Evolutionary conservation across 2,797 vertebrate genomes (phyloP).

Genomic region (Melanotaenia boesemani): DNA sequence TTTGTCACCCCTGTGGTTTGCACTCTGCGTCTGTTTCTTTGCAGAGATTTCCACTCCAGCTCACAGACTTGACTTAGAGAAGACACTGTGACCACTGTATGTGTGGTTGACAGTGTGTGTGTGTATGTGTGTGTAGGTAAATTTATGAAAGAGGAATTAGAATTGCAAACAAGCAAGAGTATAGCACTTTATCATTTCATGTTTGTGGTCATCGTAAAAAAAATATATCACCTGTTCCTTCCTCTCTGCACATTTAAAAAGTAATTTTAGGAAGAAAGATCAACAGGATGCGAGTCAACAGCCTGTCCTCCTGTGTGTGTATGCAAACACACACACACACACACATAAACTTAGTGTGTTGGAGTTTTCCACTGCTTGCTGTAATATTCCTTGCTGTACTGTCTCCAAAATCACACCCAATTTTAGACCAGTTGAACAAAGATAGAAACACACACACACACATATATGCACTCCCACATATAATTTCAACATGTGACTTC

Average conservation of each 20-base stretch:
- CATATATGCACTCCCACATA: not conserved
- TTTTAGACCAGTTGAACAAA: slow-evolving; percentile 45
- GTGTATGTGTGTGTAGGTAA: slow-evolving; percentile 4
- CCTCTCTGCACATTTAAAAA: slow-evolving; percentile 29
- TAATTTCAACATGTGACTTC: not conserved
- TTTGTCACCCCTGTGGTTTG: slow-evolving; percentile 58
- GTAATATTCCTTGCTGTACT: slow-evolving; percentile 75
- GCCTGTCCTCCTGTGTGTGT: not conserved
- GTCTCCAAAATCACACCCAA: slow-evolving; percentile 58
- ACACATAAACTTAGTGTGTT: slow-evolving; percentile 17
- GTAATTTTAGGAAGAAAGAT: slow-evolving; percentile 17
- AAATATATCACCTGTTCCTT: slow-evolving; percentile 30
- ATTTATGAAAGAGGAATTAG: slow-evolving; percentile 38
- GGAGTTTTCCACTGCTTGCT: slow-evolving; percentile 79
- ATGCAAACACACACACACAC: slow-evolving; percentile 34
- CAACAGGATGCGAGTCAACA: slow-evolving; percentile 19
- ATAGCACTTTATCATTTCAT: slow-evolving; percentile 15
- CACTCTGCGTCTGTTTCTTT: slow-evolving; percentile 43
- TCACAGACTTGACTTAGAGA: slow-evolving; percentile 51
- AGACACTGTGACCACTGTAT: slow-evolving; percentile 57
- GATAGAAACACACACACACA: slow-evolving; percentile 49
- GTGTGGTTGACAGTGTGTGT: slow-evolving; percentile 5
- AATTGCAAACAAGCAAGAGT: slow-evolving; percentile 10
- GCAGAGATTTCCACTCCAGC: slow-evolving; percentile 59
- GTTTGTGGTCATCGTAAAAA: slow-evolving; percentile 11